Evolutionary conservation across 2,797 vertebrate species (phyloP).

Genomic region (Thunnus albacares): DNA sequence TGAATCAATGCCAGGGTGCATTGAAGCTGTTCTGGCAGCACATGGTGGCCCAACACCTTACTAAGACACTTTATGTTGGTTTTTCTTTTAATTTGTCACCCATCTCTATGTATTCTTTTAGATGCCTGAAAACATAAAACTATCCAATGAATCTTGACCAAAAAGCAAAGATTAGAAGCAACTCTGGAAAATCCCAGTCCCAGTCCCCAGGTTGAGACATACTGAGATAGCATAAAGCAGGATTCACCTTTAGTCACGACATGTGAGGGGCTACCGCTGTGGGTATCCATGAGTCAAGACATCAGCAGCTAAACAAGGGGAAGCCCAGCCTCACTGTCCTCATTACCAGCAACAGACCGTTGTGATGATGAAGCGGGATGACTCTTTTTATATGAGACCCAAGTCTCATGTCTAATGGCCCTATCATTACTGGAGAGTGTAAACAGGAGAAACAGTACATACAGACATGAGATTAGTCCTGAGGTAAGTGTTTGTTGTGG

Average conservation of each 20-base stretch:
- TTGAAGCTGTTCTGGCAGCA: too few species aligned
- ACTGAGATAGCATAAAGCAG: background rate
- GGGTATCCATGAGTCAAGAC: slow-evolving; percentile 56
- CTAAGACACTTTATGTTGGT: too few species aligned
- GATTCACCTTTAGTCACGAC: slow-evolving; percentile 45
- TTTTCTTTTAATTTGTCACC: too few species aligned
- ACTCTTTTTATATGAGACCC: slow-evolving; percentile 75
- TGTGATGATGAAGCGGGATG: slow-evolving; percentile 66
- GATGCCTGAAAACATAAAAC: background rate
- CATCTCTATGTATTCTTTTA: background rate
- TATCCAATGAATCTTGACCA: background rate
- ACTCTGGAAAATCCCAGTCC: background rate
- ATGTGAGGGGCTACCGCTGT: slow-evolving; percentile 33
- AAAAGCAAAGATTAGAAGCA: background rate
- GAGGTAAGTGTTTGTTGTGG: slow-evolving; percentile 76
- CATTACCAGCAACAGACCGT: slow-evolving; percentile 64
- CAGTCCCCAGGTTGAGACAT: background rate
- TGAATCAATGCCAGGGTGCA: too few species aligned
- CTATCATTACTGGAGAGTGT: slow-evolving; percentile 71
- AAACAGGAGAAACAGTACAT: slow-evolving; percentile 75
- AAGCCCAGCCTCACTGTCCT: slow-evolving; percentile 65
- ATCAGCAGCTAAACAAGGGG: slow-evolving; percentile 54
- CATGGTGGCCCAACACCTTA: too few species aligned
- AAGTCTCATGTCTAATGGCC: slow-evolving; percentile 70
- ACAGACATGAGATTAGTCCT: slow-evolving; percentile 66